Conservation (phyloP, 1,140 invertebrate genomes). For the Bradysia coprophila region DNA sequence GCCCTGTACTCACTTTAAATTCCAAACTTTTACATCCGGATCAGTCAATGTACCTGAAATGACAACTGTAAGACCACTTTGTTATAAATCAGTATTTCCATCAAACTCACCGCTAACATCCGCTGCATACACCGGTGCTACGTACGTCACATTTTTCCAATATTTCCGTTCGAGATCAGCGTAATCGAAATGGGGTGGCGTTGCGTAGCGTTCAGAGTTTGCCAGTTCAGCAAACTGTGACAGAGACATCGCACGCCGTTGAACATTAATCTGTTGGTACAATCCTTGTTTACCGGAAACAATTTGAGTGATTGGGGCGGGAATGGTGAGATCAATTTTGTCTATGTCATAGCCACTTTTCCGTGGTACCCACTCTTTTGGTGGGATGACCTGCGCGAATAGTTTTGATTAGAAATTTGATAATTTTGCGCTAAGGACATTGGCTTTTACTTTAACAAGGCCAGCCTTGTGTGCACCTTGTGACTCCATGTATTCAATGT, state of each 20-base stretch:
- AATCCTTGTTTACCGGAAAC: conserved; percentile 75
- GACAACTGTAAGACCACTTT: too few relatives aligned
- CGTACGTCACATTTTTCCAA: conserved; percentile 91
- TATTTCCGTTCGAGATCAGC: conserved; percentile 95
- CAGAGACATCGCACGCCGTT: conserved; percentile 81
- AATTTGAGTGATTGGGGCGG: conserved; percentile 80
- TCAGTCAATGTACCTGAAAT: conserved; percentile 91
- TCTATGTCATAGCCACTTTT: conserved; percentile 72
- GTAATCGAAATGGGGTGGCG: conserved; percentile 75
- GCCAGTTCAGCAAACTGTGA: conserved; percentile 79
- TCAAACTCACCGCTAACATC: conserved; percentile 97
- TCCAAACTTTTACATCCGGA: conserved; percentile 53
- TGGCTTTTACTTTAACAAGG: conserved; percentile 48
- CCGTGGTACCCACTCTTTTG: conserved; percentile 78
- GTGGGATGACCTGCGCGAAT: conserved; percentile 59
- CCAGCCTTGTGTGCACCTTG: conserved; percentile 88
- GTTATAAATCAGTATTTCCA: too few relatives aligned
- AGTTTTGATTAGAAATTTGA: neutral
- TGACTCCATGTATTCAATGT: conserved; percentile 82
- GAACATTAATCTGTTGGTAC: conserved; percentile 92
- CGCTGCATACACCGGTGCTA: conserved; percentile 89
- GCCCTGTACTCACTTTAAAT: conserved; percentile 81
- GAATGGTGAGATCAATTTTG: conserved; percentile 62
- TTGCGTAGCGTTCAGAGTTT: conserved; percentile 55
- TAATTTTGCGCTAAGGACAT: neutral